Conservation (phyloP, 2,113 vertebrate species). For the Sinocyclocheilus rhinocerous region DNA sequence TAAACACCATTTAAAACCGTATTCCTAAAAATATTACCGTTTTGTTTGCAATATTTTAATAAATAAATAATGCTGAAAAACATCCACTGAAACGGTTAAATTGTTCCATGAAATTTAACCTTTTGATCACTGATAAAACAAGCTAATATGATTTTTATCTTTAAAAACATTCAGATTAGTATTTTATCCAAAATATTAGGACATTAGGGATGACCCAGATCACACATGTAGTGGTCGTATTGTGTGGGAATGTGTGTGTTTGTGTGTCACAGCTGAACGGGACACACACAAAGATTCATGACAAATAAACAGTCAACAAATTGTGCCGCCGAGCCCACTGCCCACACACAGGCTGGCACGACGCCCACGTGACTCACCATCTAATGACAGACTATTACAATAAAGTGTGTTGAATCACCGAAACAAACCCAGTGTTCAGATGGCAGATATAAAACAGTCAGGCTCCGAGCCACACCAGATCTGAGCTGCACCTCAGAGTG, state of each 20-base stretch:
- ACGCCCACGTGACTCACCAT: constrained; percentile 46
- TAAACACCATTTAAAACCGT: not conserved
- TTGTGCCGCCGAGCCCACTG: constrained; percentile 25
- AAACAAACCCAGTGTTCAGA: constrained; percentile 46
- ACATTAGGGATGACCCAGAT: not conserved
- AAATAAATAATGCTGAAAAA: not conserved
- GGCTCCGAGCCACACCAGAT: not conserved
- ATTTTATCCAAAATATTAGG: not conserved
- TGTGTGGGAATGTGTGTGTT: constrained; percentile 10
- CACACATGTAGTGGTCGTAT: not conserved
- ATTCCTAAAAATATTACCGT: not conserved
- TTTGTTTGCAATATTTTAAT: not conserved
- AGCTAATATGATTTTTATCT: not conserved
- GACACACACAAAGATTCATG: constrained; percentile 31
- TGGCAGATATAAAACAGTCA: constrained; percentile 1
- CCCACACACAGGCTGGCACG: constrained; percentile 42
- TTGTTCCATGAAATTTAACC: not conserved
- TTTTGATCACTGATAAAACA: not conserved
- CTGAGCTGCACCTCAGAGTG: not conserved
- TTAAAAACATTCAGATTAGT: not conserved
- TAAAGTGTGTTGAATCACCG: constrained; percentile 48
- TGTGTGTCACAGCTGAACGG: constrained; percentile 14
- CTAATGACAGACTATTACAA: constrained; percentile 54
- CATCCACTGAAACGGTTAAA: not conserved
- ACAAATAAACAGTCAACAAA: constrained; percentile 38